A percentile compares a stretch with the other conserved stretches of the same genome.
phyloP scores from a whole-genome alignment of 2,888 invertebrate genomes.

The Polydrusus cervinus region DNA sequence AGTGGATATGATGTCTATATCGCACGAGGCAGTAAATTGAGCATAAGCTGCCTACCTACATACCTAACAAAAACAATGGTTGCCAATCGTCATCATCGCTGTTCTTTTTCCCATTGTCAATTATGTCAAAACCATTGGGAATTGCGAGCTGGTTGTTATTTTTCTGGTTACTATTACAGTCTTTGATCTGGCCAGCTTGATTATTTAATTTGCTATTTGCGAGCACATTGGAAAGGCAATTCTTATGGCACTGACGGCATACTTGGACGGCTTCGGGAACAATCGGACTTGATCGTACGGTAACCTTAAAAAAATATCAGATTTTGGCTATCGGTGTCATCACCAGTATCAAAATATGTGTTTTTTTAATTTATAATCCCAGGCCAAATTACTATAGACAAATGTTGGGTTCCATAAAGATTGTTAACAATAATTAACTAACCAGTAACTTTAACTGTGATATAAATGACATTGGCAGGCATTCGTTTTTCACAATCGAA shows the following conservation, averaged over 20 bases:
- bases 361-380: too few species aligned
- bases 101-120: background rate
- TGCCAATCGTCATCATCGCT: conserved; percentile 76
- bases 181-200: conserved; percentile 32
- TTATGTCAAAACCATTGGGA: background rate
- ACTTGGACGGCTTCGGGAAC: conserved; percentile 83
- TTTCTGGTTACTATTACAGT: conserved; percentile 58
- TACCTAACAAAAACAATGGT: conserved; percentile 80
- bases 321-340: too few species aligned
- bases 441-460: too few species aligned
- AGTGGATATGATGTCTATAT: too few species aligned
- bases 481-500: too few species aligned
- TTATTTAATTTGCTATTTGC: conserved; percentile 45
- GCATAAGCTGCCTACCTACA: too few species aligned
- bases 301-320: conserved; percentile 78
- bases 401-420: too few species aligned
- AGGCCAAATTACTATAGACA: too few species aligned
- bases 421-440: too few species aligned
- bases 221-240: conserved; percentile 74
- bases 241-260: conserved; percentile 86
- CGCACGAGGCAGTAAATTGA: too few species aligned
- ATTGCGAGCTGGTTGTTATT: conserved; percentile 32
- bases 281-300: conserved; percentile 84
- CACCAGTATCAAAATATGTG: too few species aligned
- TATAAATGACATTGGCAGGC: too few species aligned